These are phyloP conservation scores for Pelobates fuscus DNA, from an alignment of 2,113 vertebrate genomes.

Conservation along the genomic window DNA sequence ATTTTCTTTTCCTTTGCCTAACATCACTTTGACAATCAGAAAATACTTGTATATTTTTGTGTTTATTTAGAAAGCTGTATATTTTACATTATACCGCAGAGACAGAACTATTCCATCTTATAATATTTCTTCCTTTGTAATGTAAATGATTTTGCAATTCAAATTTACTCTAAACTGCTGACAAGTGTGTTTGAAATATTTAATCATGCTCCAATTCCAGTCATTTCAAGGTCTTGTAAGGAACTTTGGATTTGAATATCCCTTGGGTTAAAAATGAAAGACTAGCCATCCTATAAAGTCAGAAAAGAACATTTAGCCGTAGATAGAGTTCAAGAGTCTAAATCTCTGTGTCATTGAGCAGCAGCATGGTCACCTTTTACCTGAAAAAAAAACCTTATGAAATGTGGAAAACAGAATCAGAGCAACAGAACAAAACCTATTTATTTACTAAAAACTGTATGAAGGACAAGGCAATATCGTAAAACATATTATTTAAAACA, in stretches of 20 bases:
- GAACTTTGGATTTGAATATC: slow-evolving; percentile 44
- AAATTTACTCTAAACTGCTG: slow-evolving; percentile 29
- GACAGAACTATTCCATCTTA: slow-evolving; percentile 15
- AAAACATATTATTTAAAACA: too few species aligned
- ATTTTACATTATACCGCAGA: background rate
- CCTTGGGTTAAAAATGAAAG: slow-evolving; percentile 42
- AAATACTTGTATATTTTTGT: background rate
- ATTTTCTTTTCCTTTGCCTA: slow-evolving; percentile 29
- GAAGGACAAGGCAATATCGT: too few species aligned
- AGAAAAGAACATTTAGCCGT: slow-evolving; percentile 34
- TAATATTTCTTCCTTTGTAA: slow-evolving; percentile 32
- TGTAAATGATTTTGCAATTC: slow-evolving; percentile 43
- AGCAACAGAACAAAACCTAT: background rate
- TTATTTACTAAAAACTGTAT: too few species aligned
- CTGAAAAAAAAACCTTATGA: background rate
- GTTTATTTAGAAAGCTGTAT: background rate
- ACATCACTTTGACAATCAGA: slow-evolving; percentile 11
- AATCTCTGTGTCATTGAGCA: slow-evolving; percentile 24
- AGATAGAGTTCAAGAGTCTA: slow-evolving; percentile 6
- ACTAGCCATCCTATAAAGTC: slow-evolving; percentile 25
- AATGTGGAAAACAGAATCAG: background rate
- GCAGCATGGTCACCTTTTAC: slow-evolving; percentile 24
- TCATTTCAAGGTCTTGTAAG: slow-evolving; percentile 42
- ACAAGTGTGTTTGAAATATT: slow-evolving; percentile 38
- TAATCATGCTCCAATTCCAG: slow-evolving; percentile 44